A percentile compares a stretch with the other conserved stretches of the same genome.
phyloP scores from a whole-genome alignment of 2,888 invertebrate species.

The Laothoe populi region DNA sequence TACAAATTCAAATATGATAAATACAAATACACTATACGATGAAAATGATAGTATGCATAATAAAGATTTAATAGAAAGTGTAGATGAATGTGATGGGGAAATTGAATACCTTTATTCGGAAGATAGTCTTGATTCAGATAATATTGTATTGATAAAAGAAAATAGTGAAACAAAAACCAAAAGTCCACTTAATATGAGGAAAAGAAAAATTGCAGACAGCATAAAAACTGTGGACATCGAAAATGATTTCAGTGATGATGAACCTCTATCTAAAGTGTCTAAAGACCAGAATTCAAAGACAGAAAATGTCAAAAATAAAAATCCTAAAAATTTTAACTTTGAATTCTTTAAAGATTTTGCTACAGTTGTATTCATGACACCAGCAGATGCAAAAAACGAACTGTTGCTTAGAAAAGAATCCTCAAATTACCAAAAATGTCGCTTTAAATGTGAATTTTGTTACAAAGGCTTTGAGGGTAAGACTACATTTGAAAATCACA shows the following conservation, averaged over 20 bases:
- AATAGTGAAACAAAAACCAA: constrained; percentile 2
- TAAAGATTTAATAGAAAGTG: not conserved
- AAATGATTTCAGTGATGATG: constrained; percentile 43
- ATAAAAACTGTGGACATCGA: constrained; percentile 1
- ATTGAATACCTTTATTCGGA: not conserved
- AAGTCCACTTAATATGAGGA: constrained; percentile 29
- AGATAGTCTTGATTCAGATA: constrained; percentile 25
- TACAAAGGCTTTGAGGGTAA: constrained; percentile 51
- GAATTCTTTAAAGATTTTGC: constrained; percentile 49
- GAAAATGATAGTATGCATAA: constrained; percentile 1
- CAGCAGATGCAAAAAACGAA: constrained; percentile 52
- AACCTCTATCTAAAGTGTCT: constrained; percentile 42
- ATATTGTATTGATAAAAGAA: constrained; percentile 19
- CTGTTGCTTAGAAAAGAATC: constrained; percentile 52
- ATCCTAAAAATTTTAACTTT: constrained; percentile 34
- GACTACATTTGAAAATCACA: constrained; percentile 51
- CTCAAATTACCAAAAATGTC: constrained; percentile 49
- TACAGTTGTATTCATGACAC: constrained; percentile 45
- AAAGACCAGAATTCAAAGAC: constrained; percentile 32
- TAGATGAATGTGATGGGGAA: not conserved
- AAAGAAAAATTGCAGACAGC: constrained; percentile 16
- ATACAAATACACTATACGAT: not conserved
- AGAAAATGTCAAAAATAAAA: constrained; percentile 25
- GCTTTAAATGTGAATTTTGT: constrained; percentile 54
- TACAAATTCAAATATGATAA: not conserved